A percentile compares a stretch with the other conserved stretches of the same genome.
phyloP scores from a whole-genome alignment of 2,797 vertebrate genomes.

The Diplodus sargus region DNA sequence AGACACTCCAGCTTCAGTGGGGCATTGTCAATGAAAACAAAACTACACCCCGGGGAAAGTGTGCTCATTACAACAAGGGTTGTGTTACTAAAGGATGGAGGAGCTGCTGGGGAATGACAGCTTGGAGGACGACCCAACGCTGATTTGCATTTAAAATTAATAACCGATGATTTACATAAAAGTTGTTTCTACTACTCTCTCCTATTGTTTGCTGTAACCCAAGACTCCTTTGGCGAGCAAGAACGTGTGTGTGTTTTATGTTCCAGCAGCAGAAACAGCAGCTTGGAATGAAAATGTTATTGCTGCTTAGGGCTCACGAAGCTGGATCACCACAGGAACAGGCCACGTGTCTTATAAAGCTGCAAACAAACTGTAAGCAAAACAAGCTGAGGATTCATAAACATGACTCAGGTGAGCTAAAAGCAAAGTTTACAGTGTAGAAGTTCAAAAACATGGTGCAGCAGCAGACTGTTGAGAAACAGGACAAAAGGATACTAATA shows the following conservation, averaged over 20 bases:
- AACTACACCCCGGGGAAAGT: constrained; percentile 33
- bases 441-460: neutral
- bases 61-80: constrained; percentile 45
- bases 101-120: constrained; percentile 30
- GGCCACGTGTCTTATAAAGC: neutral
- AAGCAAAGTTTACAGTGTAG: neutral
- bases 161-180: constrained; percentile 54
- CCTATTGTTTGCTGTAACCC: constrained; percentile 11
- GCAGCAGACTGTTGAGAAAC: neutral
- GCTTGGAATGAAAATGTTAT: constrained; percentile 37
- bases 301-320: constrained; percentile 19
- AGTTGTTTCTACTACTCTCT: neutral
- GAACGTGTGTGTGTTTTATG: constrained; percentile 10
- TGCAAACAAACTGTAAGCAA: neutral
- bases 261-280: constrained; percentile 7
- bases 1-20: constrained; percentile 24
- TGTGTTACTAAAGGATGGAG: constrained; percentile 46
- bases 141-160: constrained; percentile 61
- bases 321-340: constrained; percentile 2
- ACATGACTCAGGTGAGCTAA: neutral
- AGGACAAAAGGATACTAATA: neutral
- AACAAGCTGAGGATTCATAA: neutral
- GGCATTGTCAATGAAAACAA: constrained; percentile 44
- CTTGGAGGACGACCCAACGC: neutral
- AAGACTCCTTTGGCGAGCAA: neutral